Evolutionary conservation across 2,888 invertebrate species (phyloP).

Genomic region (Eumacrocentrus americanus): DNA sequence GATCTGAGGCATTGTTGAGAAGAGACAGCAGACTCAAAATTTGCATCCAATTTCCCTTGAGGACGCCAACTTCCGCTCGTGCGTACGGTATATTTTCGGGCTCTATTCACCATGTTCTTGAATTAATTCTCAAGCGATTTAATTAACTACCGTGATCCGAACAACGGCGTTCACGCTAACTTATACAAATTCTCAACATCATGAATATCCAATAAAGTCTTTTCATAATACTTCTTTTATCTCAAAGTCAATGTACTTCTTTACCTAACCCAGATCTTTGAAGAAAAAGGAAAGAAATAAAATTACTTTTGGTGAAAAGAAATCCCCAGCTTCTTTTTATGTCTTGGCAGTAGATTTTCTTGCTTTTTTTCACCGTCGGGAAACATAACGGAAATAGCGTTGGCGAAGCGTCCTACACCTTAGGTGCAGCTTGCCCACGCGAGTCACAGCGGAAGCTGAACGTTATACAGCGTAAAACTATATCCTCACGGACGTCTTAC

Average conservation of each 20-base stretch:
- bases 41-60: background rate
- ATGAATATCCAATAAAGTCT: background rate
- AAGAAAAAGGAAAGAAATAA: too few relatives aligned
- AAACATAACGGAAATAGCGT: slow-evolving; percentile 40
- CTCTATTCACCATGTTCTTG: background rate
- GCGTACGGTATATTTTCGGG: background rate
- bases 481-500: background rate
- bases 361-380: slow-evolving; percentile 27
- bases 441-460: slow-evolving; percentile 31
- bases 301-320: too few relatives aligned
- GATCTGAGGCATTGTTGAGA: too few relatives aligned
- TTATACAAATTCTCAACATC: background rate
- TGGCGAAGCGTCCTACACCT: slow-evolving; percentile 39
- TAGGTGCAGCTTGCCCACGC: slow-evolving; percentile 40
- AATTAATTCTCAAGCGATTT: background rate
- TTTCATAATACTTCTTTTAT: slow-evolving; percentile 1
- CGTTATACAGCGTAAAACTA: slow-evolving; percentile 10
- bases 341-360: background rate
- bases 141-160: background rate
- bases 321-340: background rate
- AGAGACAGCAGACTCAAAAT: background rate
- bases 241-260: slow-evolving; percentile 12
- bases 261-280: too few relatives aligned
- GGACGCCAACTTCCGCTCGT: background rate
- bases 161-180: background rate